These are phyloP conservation scores for Drosophila kambysellisi DNA, from an alignment of 2,888 invertebrate species.

Conservation along the genomic window DNA sequence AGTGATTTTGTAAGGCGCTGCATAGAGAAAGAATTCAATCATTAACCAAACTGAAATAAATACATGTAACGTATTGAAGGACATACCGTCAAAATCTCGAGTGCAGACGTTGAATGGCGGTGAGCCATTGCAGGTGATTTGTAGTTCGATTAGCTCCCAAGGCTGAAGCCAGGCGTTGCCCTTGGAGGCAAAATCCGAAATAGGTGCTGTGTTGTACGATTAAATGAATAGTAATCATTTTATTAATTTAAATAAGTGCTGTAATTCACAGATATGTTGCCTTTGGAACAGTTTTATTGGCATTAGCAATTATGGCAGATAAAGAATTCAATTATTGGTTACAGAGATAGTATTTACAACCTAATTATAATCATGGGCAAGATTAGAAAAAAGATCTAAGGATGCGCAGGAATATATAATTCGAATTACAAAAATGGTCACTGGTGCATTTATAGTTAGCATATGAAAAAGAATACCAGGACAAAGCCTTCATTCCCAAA, in stretches of 20 bases:
- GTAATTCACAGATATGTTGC: background rate
- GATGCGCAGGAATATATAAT: background rate
- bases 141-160: constrained; percentile 90
- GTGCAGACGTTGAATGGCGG: constrained; percentile 91
- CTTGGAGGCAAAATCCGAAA: constrained; percentile 89
- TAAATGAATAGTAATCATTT: background rate
- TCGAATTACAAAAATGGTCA: background rate
- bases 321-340: background rate
- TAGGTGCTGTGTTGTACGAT: constrained; percentile 89
- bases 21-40: background rate
- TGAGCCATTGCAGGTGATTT: constrained; percentile 91
- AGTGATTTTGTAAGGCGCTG: constrained; percentile 87
- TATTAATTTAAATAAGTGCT: background rate
- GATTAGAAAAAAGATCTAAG: background rate
- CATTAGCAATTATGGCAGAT: background rate
- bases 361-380: background rate
- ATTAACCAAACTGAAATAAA: background rate
- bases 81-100: constrained; percentile 87
- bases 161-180: constrained; percentile 94
- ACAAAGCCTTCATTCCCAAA: background rate
- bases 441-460: background rate
- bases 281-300: background rate
- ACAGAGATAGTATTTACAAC: background rate
- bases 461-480: background rate
- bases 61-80: background rate